Percentiles rank a stretch among this genome's conserved stretches.
phyloP scores from a whole-genome alignment of 2,888 invertebrate species.

The Tenthredo livida region DNA sequence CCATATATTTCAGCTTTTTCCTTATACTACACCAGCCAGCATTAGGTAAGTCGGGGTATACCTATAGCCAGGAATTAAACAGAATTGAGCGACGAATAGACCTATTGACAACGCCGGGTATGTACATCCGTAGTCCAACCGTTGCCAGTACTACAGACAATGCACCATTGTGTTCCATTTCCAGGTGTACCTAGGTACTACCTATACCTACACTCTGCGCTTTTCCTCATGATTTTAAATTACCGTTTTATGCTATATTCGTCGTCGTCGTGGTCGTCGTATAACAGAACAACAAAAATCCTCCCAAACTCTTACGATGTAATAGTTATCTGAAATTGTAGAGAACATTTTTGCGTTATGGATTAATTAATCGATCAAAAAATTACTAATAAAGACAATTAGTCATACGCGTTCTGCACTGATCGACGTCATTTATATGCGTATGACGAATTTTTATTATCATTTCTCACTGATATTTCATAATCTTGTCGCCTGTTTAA shows the following conservation, averaged over 20 bases:
- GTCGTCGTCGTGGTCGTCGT: conserved; percentile 46
- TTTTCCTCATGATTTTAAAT: conserved; percentile 66
- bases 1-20: not conserved
- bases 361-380: not conserved
- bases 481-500: not conserved
- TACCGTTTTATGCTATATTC: conserved; percentile 55
- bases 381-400: not conserved
- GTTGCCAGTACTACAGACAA: conserved; percentile 68
- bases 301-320: not conserved
- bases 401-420: not conserved
- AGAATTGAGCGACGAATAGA: conserved; percentile 55
- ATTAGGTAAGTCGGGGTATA: not conserved
- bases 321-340: not conserved
- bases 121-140: conserved; percentile 68
- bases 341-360: not conserved
- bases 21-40: not conserved
- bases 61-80: conserved; percentile 4
- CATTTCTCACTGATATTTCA: not conserved
- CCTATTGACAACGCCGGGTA: conserved; percentile 69
- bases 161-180: conserved; percentile 69
- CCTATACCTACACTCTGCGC: conserved; percentile 21
- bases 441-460: conserved; percentile 1
- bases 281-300: conserved; percentile 47
- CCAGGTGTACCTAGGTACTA: conserved; percentile 64
- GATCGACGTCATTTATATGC: not conserved